Evolutionary conservation across 2,888 invertebrate species (phyloP).

Genomic region (Timema cristinae): DNA sequence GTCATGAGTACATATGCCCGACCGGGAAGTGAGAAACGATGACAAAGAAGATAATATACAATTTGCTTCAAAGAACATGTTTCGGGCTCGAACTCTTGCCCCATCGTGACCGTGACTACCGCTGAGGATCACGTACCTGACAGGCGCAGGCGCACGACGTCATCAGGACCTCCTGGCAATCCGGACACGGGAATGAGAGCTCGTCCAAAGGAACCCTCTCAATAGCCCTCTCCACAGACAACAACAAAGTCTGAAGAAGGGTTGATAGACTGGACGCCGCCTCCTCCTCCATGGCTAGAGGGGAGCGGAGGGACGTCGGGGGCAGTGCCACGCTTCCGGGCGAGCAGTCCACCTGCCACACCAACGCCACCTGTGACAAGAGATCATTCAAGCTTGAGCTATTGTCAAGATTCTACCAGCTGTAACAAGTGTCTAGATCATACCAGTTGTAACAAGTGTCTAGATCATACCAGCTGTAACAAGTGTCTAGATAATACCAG

Average conservation of each 20-base stretch:
- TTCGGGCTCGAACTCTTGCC: slow-evolving; percentile 34
- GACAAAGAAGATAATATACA: too few species aligned
- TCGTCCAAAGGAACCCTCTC: slow-evolving; percentile 64
- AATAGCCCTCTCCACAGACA: slow-evolving; percentile 65
- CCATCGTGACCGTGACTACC: slow-evolving; percentile 19
- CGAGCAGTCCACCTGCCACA: slow-evolving; percentile 40
- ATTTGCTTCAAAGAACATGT: too few species aligned
- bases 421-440: too few species aligned
- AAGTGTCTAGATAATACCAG: too few species aligned
- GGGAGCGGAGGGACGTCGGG: slow-evolving; percentile 31
- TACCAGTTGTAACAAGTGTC: too few species aligned
- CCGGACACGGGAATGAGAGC: slow-evolving; percentile 57
- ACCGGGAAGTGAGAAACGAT: too few species aligned
- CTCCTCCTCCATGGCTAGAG: slow-evolving; percentile 40
- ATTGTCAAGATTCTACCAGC: too few species aligned
- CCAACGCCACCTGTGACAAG: slow-evolving; percentile 29
- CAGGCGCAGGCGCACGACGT: slow-evolving; percentile 39
- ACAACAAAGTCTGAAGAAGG: slow-evolving; percentile 60
- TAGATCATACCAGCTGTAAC: too few species aligned
- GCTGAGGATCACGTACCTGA: slow-evolving; percentile 32
- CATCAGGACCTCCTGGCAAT: slow-evolving; percentile 44
- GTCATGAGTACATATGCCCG: too few species aligned
- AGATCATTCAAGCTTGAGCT: too few species aligned
- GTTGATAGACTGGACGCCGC: slow-evolving; percentile 40
- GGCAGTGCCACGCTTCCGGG: slow-evolving; percentile 37